Conservation (phyloP, 2,113 vertebrate species). For the Cromileptes altivelis region DNA sequence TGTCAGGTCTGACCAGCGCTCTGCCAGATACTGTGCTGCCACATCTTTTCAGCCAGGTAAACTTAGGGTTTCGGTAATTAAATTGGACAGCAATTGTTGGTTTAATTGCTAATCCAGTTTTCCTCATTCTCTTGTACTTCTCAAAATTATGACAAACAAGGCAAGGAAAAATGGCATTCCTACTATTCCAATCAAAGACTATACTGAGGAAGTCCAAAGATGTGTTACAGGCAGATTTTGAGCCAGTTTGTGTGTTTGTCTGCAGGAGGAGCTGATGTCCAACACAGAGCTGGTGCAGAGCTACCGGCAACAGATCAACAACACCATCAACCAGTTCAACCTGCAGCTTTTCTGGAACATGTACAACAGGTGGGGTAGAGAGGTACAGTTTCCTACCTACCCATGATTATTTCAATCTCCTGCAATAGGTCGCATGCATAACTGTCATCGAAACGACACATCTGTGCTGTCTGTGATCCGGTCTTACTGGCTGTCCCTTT, state of each 20-base stretch:
- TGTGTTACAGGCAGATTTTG: constrained; percentile 1
- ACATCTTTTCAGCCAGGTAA: constrained; percentile 98
- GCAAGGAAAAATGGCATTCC: neutral
- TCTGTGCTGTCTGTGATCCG: too few species aligned
- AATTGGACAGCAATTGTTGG: neutral
- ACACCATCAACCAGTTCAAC: constrained; percentile 95
- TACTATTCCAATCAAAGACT: neutral
- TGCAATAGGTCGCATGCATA: too few species aligned
- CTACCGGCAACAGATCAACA: constrained; percentile 95
- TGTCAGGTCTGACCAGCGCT: constrained; percentile 94
- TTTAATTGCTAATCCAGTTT: neutral
- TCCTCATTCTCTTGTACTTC: neutral
- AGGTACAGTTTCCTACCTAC: neutral
- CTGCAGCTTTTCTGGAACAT: constrained; percentile 99
- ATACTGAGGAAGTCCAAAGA: neutral
- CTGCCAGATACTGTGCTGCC: constrained; percentile 92
- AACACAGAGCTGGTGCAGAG: constrained; percentile 97
- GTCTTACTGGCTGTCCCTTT: too few species aligned
- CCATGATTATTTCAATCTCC: too few species aligned
- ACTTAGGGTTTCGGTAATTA: neutral
- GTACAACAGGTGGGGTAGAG: constrained; percentile 96
- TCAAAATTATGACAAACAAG: neutral
- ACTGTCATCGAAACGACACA: too few species aligned
- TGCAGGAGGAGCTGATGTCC: constrained; percentile 95
- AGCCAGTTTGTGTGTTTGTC: neutral